phyloP scores from a whole-genome alignment of 2,888 invertebrate genomes.

The Phragmatobia fuliginosa region DNA sequence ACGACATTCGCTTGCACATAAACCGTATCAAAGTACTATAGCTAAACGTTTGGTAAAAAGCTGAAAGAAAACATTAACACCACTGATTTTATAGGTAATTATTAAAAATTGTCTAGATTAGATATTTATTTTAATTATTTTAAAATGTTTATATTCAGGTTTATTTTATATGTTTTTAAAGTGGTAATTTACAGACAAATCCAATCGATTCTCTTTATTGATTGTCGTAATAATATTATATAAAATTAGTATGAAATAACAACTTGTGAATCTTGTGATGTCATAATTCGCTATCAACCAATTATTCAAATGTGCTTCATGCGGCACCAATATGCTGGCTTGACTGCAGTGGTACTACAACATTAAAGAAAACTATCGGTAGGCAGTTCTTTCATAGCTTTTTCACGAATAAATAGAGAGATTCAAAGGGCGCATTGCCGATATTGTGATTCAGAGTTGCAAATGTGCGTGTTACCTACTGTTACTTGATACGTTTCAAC shows the following conservation, averaged over 20 bases:
- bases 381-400: background rate
- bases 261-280: background rate
- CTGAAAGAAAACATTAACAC: too few species aligned
- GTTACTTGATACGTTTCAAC: too few species aligned
- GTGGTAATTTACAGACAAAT: background rate
- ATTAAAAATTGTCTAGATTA: too few species aligned
- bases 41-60: slow-evolving; percentile 16
- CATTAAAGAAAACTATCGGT: background rate
- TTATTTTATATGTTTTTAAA: background rate
- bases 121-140: too few species aligned
- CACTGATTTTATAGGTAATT: too few species aligned
- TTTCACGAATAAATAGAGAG: background rate
- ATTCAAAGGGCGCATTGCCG: background rate
- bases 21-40: slow-evolving; percentile 19
- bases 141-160: background rate
- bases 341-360: too few species aligned
- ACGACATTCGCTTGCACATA: slow-evolving; percentile 22
- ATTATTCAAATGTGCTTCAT: background rate
- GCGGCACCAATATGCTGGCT: too few species aligned
- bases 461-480: too few species aligned
- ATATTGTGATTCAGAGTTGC: background rate
- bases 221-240: background rate
- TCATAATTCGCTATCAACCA: background rate
- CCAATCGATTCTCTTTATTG: background rate
- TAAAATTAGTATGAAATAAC: background rate